A percentile compares a stretch with the other conserved stretches of the same genome.
Conservation (phyloP, 2,888 invertebrate species). For the Orthonychiurus folsomi region DNA sequence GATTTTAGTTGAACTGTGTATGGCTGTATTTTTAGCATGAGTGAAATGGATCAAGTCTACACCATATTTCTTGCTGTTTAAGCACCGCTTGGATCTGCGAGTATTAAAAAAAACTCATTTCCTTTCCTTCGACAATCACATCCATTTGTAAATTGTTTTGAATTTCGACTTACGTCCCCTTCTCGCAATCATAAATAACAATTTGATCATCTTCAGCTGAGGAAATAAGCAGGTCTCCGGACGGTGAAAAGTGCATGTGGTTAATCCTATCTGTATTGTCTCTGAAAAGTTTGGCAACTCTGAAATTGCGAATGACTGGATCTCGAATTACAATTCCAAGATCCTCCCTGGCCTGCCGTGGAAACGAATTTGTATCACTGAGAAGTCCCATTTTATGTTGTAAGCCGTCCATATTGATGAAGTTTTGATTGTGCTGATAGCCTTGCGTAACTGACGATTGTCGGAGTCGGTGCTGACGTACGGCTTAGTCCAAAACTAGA, state of each 20-base stretch:
- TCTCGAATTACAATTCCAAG: constrained; percentile 80
- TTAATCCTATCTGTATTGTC: constrained; percentile 98
- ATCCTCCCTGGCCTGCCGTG: constrained; percentile 22
- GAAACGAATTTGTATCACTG: neutral
- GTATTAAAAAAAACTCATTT: constrained; percentile 26
- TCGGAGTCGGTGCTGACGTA: too few species aligned
- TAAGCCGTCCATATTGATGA: neutral
- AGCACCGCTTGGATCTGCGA: constrained; percentile 71
- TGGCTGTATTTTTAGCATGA: constrained; percentile 94
- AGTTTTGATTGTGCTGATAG: too few species aligned
- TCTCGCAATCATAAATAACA: constrained; percentile 97
- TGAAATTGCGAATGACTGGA: constrained; percentile 87
- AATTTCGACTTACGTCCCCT: constrained; percentile 60
- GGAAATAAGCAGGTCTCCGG: constrained; percentile 88
- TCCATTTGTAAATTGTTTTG: neutral
- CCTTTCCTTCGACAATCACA: neutral
- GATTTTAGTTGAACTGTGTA: constrained; percentile 99
- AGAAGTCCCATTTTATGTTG: neutral
- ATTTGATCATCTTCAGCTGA: constrained; percentile 99
- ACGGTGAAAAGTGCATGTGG: constrained; percentile 83
- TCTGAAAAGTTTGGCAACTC: constrained; percentile 93
- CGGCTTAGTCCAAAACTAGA: too few species aligned
- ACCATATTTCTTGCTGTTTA: constrained; percentile 99
- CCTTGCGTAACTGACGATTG: too few species aligned
- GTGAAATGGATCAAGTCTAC: constrained; percentile 98